These are phyloP conservation scores for Didymodactylos carnosus DNA, from an alignment of 2,888 invertebrate genomes.

Conservation along the genomic window DNA sequence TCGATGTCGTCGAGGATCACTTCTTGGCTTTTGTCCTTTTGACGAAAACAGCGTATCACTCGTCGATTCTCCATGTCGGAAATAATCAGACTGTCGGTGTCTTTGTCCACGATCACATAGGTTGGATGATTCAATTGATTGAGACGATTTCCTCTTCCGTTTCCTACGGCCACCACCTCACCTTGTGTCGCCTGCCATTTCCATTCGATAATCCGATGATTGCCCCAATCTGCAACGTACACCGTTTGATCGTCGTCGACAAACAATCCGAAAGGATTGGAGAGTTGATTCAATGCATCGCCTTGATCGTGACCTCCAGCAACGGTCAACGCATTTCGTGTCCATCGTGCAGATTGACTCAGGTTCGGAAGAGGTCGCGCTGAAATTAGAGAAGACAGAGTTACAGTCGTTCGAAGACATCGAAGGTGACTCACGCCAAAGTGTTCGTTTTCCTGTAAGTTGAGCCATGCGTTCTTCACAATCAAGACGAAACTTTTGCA, in stretches of 20 bases:
- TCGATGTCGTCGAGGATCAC: background rate
- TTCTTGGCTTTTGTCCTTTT: background rate
- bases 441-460: background rate
- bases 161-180: background rate
- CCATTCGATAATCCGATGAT: background rate
- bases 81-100: too few relatives aligned
- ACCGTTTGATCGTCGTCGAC: background rate
- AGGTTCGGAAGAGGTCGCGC: background rate
- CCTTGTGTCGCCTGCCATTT: background rate
- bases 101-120: too few relatives aligned
- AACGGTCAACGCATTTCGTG: too few relatives aligned
- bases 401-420: background rate
- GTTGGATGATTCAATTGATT: too few relatives aligned
- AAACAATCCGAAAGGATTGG: background rate
- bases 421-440: background rate
- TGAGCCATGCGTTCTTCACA: background rate
- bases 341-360: background rate
- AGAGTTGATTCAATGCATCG: background rate
- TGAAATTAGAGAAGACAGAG: background rate
- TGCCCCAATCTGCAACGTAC: background rate
- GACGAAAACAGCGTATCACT: background rate
- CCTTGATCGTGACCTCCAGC: background rate
- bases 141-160: background rate
- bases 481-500: background rate
- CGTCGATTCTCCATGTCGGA: too few relatives aligned